A percentile compares a stretch with the other conserved stretches of the same genome.
Evolutionary conservation across 1,140 invertebrate species (phyloP).

Genomic region (Atta texana): DNA sequence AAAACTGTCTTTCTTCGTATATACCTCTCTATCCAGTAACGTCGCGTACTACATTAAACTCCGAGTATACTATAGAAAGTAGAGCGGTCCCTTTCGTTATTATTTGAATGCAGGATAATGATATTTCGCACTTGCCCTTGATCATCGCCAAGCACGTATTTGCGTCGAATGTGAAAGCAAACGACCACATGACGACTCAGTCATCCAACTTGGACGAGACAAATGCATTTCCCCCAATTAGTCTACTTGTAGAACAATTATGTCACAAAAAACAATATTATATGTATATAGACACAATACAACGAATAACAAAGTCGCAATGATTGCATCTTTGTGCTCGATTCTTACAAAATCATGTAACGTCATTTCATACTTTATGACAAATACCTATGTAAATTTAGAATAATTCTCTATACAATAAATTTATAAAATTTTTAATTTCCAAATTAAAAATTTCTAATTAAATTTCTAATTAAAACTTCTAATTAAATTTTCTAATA

Average conservation of each 20-base stretch:
- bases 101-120: slow-evolving; percentile 57
- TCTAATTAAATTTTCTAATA: background rate
- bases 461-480: background rate
- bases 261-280: background rate
- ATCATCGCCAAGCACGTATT: slow-evolving; percentile 21
- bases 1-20: background rate
- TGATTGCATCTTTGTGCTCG: background rate
- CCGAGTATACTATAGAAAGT: slow-evolving; percentile 41
- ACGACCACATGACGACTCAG: slow-evolving; percentile 27
- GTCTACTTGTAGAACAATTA: background rate
- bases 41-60: slow-evolving; percentile 38
- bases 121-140: slow-evolving; percentile 32
- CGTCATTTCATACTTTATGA: background rate
- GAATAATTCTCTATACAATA: background rate
- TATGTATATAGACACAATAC: background rate
- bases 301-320: background rate
- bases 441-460: background rate
- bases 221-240: background rate
- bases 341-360: slow-evolving; percentile 3
- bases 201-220: slow-evolving; percentile 40
- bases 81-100: slow-evolving; percentile 61
- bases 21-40: slow-evolving; percentile 42
- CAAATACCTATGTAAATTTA: background rate
- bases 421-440: background rate
- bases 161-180: slow-evolving; percentile 38